phyloP scores from a whole-genome alignment of 2,888 invertebrate species.

The Leucoma salicis region DNA sequence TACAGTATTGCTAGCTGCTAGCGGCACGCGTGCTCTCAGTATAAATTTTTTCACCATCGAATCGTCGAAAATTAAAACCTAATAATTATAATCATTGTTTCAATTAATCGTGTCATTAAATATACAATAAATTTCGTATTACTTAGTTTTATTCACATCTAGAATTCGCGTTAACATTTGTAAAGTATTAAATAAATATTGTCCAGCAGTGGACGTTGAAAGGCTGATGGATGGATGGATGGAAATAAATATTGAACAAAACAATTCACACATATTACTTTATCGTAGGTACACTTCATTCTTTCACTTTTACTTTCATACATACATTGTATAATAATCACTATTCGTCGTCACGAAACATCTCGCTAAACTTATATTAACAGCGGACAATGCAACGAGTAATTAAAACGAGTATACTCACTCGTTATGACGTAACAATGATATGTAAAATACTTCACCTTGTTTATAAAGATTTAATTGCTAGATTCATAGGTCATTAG shows the following conservation, averaged over 20 bases:
- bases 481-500: slow-evolving; percentile 19
- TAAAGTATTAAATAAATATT: no score
- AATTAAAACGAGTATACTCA: slow-evolving; percentile 17
- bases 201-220: no score
- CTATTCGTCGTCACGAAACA: background rate
- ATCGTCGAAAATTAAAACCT: no score
- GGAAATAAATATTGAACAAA: background rate
- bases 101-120: no score
- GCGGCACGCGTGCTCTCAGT: no score
- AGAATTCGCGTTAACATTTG: no score
- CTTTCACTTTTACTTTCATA: slow-evolving; percentile 4
- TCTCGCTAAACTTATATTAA: background rate
- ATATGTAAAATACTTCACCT: slow-evolving; percentile 7
- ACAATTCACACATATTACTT: background rate
- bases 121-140: no score
- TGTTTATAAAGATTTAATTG: slow-evolving; percentile 16
- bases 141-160: no score
- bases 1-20: no score
- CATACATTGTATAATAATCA: slow-evolving; percentile 2
- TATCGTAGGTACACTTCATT: background rate
- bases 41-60: no score
- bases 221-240: no score
- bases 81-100: no score
- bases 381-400: background rate
- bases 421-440: slow-evolving; percentile 17